Percentiles rank a stretch among this genome's conserved stretches.
Evolutionary conservation across 1,140 invertebrate species (phyloP).

Genomic region (Periplaneta americana): DNA sequence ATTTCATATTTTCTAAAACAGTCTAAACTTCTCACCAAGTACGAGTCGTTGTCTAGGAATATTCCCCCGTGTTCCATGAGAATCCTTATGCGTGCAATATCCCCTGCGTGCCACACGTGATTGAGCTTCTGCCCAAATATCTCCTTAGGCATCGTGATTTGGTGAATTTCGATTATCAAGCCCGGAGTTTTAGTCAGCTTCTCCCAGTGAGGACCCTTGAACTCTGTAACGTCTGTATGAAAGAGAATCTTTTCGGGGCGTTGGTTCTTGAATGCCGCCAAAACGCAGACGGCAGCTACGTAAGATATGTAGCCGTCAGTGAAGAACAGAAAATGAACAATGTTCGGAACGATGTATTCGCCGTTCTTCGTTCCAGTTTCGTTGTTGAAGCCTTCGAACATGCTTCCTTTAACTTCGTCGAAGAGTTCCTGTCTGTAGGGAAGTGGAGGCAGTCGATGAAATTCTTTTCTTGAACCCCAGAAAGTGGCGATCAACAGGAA

Average conservation of each 20-base stretch:
- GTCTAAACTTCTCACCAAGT: conserved; percentile 22
- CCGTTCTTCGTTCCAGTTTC: conserved; percentile 18
- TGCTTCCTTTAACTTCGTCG: background rate
- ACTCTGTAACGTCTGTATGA: conserved; percentile 23
- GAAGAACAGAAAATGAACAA: conserved; percentile 24
- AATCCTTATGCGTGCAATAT: conserved; percentile 22
- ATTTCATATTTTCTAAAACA: conserved; percentile 29
- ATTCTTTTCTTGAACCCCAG: background rate
- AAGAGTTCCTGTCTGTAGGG: background rate
- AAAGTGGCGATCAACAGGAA: background rate
- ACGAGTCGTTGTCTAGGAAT: conserved; percentile 26
- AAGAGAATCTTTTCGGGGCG: conserved; percentile 25
- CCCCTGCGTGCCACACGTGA: conserved; percentile 22
- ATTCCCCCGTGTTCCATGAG: conserved; percentile 27
- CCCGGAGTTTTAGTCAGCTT: conserved; percentile 13
- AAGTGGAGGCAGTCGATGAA: background rate
- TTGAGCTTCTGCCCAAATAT: conserved; percentile 7
- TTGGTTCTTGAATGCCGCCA: conserved; percentile 26
- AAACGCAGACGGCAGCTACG: conserved; percentile 22
- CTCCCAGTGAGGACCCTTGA: conserved; percentile 26
- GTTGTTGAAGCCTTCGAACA: conserved; percentile 25
- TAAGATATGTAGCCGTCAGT: conserved; percentile 13
- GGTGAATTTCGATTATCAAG: conserved; percentile 4
- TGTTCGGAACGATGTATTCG: conserved; percentile 25
- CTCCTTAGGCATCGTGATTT: background rate